Evolutionary conservation across 2,113 vertebrate species (phyloP).

Genomic region (Corvus cornix): DNA sequence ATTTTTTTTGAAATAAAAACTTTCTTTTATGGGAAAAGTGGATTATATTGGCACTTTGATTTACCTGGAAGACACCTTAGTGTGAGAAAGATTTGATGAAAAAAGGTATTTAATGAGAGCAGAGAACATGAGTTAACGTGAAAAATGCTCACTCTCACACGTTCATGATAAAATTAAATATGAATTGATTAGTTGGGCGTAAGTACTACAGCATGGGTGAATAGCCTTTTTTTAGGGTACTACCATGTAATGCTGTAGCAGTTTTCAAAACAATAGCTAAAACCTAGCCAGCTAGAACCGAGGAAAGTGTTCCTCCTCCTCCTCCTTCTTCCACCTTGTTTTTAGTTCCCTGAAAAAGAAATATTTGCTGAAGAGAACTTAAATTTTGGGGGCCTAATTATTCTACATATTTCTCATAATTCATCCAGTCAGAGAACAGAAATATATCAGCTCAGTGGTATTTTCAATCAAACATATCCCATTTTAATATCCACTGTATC

Average conservation of each 20-base stretch:
- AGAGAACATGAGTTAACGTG: not conserved
- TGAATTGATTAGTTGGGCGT: not conserved
- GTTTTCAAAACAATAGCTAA: not conserved
- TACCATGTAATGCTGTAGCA: not conserved
- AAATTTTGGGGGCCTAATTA: not conserved
- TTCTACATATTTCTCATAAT: not conserved
- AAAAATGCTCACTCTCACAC: not conserved
- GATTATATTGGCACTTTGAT: conserved; percentile 61
- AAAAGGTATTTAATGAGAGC: conserved; percentile 27
- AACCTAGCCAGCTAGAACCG: not conserved
- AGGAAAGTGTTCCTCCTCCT: not conserved
- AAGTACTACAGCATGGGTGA: not conserved
- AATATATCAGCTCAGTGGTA: not conserved
- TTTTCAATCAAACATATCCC: not conserved
- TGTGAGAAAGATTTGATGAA: conserved; percentile 10
- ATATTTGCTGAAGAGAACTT: not conserved
- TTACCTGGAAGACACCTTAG: conserved; percentile 53
- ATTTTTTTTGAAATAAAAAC: conserved; percentile 50
- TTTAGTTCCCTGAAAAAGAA: not conserved
- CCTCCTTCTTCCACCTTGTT: not conserved
- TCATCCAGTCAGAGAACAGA: not conserved
- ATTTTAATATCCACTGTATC: not conserved
- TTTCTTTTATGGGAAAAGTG: conserved; percentile 49
- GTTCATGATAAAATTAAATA: not conserved
- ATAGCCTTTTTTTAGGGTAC: not conserved